These are phyloP conservation scores for Rhysida immarginata DNA, from an alignment of 1,140 invertebrate genomes.

Conservation along the genomic window DNA sequence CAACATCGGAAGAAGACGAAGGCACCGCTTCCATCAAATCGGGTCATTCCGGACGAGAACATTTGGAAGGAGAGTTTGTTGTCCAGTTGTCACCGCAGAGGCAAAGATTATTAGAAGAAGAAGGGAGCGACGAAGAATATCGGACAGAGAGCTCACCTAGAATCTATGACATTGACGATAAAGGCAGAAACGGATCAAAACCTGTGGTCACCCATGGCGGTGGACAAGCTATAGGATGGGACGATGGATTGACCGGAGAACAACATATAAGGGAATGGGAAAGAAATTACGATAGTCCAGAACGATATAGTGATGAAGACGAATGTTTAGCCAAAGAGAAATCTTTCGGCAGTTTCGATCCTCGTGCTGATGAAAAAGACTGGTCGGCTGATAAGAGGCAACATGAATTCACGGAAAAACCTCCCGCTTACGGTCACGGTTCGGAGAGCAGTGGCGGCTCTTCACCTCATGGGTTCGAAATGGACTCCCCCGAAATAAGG, in stretches of 20 bases:
- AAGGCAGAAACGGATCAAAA: not conserved
- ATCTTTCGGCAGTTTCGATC: too few relatives aligned
- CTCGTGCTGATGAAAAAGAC: not conserved
- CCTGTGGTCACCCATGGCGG: not conserved
- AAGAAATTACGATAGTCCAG: not conserved
- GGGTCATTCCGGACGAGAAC: not conserved
- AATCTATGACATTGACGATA: not conserved
- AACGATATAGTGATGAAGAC: not conserved
- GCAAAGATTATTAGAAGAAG: constrained; percentile 17
- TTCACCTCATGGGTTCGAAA: constrained; percentile 8
- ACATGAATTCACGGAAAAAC: too few relatives aligned
- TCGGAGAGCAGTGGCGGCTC: not conserved
- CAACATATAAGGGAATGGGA: not conserved
- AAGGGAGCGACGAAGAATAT: constrained; percentile 43
- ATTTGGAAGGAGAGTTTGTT: not conserved
- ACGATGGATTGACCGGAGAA: not conserved
- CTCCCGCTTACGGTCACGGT: too few relatives aligned
- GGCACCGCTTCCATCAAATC: not conserved
- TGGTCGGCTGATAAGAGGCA: too few relatives aligned
- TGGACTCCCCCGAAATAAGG: constrained; percentile 9
- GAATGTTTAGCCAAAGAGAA: too few relatives aligned
- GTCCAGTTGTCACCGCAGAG: not conserved
- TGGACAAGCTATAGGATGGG: not conserved
- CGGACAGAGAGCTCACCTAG: not conserved
- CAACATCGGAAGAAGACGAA: not conserved